Conservation (phyloP, 2,113 vertebrate genomes). For the Platichthys stellatus region DNA sequence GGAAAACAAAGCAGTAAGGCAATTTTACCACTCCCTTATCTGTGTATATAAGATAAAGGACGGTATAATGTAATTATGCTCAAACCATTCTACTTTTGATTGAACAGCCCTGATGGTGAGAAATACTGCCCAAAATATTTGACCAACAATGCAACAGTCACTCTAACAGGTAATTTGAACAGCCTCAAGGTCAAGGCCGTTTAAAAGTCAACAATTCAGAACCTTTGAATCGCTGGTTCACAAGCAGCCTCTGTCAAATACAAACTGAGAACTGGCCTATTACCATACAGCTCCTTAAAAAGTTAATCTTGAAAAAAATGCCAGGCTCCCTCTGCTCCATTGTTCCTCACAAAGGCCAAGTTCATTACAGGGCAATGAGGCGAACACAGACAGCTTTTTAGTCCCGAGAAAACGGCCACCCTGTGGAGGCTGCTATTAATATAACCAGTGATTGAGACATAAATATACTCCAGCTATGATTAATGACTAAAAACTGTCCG, state of each 20-base stretch:
- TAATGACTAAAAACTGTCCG: neutral
- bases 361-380: conserved; percentile 23
- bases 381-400: conserved; percentile 20
- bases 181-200: conserved; percentile 14
- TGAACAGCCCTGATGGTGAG: neutral
- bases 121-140: neutral
- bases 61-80: neutral
- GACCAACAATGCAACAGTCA: neutral
- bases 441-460: neutral
- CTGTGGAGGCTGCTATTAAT: conserved; percentile 8
- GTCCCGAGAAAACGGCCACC: conserved; percentile 10
- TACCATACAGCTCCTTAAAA: conserved; percentile 25
- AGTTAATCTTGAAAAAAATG: conserved; percentile 63
- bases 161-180: conserved; percentile 18
- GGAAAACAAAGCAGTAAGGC: neutral
- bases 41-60: neutral
- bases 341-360: conserved; percentile 23
- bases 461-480: neutral
- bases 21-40: neutral
- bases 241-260: conserved; percentile 13
- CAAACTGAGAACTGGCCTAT: conserved; percentile 16
- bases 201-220: conserved; percentile 15
- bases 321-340: conserved; percentile 38
- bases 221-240: conserved; percentile 40
- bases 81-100: neutral